Percentiles rank a stretch among this genome's conserved stretches.
These are phyloP conservation scores for Lophius piscatorius DNA, from an alignment of 2,113 vertebrate species.

Conservation along the genomic window DNA sequence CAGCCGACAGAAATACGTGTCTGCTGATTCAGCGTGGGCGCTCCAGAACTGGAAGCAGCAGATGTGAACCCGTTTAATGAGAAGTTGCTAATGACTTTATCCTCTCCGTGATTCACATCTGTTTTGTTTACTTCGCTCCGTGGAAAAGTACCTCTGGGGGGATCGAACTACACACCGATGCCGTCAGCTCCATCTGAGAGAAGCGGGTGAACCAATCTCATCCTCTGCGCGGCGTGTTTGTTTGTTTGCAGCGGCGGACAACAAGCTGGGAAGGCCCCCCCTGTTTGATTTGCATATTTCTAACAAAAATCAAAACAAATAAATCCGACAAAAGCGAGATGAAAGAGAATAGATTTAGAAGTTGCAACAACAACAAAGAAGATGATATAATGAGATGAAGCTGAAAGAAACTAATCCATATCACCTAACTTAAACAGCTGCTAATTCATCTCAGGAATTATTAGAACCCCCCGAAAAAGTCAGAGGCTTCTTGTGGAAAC, in stretches of 20 bases:
- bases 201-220: constrained; percentile 33
- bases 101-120: constrained; percentile 32
- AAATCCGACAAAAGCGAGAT: not conserved
- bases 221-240: constrained; percentile 3
- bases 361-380: not conserved
- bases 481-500: no score
- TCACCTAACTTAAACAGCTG: no score
- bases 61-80: constrained; percentile 48
- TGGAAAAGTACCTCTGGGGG: constrained; percentile 10
- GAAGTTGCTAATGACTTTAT: constrained; percentile 54
- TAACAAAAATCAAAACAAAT: not conserved
- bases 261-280: constrained; percentile 9
- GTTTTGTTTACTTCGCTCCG: constrained; percentile 40
- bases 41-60: constrained; percentile 39
- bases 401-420: no score
- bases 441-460: no score
- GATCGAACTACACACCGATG: not conserved
- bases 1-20: constrained; percentile 28
- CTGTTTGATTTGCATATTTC: no score
- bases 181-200: constrained; percentile 21
- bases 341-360: constrained; percentile 1
- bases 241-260: constrained; percentile 32
- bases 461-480: no score
- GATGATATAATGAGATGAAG: not conserved
- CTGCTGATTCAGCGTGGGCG: constrained; percentile 18